A percentile compares a stretch with the other conserved stretches of the same genome.
Evolutionary conservation across 2,797 vertebrate genomes (phyloP).

Genomic region (Lepilemur ruficaudatus): DNA sequence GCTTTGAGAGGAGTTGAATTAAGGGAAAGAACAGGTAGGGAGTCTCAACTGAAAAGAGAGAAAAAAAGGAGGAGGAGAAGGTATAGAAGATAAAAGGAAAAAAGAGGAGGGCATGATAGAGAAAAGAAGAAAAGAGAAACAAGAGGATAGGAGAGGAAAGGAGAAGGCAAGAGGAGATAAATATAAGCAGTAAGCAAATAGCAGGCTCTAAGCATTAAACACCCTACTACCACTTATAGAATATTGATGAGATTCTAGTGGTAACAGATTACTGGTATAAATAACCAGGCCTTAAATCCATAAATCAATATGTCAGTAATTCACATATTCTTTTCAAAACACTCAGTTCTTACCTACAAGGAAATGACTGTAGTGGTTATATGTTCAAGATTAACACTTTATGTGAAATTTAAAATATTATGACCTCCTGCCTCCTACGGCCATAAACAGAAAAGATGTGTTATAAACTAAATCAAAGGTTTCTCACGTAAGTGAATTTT

Average conservation of each 20-base stretch:
- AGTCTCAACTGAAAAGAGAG: background rate
- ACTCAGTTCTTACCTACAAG: background rate
- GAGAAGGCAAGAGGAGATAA: background rate
- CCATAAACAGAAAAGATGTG: background rate
- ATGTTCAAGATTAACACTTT: background rate
- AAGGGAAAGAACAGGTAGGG: background rate
- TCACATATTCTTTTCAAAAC: background rate
- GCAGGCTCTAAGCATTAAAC: background rate
- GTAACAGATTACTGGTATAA: background rate
- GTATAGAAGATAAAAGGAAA: too few species aligned
- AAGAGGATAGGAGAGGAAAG: too few species aligned
- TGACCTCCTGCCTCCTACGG: background rate
- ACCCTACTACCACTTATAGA: background rate
- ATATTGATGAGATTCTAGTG: background rate
- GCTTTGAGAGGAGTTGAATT: background rate
- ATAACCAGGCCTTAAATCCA: background rate
- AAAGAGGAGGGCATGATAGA: background rate
- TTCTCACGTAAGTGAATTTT: background rate
- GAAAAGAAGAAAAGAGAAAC: fast-evolving
- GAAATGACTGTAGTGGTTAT: background rate
- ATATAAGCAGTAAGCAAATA: background rate
- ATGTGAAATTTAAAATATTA: background rate
- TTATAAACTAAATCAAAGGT: background rate
- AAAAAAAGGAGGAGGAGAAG: background rate
- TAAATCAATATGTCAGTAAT: background rate